These are phyloP conservation scores for Lophius piscatorius DNA, from an alignment of 2,113 vertebrate species.

Conservation along the genomic window DNA sequence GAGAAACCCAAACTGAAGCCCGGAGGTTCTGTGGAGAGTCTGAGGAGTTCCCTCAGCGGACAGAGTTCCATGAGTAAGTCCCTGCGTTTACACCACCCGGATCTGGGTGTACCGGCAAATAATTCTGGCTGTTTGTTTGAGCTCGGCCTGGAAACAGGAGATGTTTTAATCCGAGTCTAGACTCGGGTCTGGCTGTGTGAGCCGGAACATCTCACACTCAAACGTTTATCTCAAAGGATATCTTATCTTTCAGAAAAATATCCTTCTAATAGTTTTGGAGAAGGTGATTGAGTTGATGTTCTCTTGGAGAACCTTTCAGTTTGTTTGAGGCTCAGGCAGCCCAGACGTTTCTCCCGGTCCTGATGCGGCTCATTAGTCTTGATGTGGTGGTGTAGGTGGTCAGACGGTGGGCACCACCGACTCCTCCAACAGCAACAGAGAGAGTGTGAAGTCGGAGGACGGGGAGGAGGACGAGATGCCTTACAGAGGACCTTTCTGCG, in stretches of 20 bases:
- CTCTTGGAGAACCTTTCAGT: too few species aligned
- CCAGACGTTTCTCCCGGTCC: too few species aligned
- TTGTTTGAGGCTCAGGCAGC: too few species aligned
- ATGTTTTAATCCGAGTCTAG: constrained; percentile 46
- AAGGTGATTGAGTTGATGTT: too few species aligned
- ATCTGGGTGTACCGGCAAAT: constrained; percentile 13
- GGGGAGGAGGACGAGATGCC: constrained; percentile 94
- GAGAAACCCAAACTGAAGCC: constrained; percentile 93
- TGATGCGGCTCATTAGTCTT: constrained; percentile 2
- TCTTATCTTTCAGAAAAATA: too few species aligned
- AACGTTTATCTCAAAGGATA: too few species aligned
- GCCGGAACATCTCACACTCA: too few species aligned
- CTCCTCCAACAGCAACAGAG: constrained; percentile 95
- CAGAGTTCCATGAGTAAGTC: constrained; percentile 97
- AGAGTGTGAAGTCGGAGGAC: constrained; percentile 97
- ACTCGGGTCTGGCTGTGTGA: neutral
- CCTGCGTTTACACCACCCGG: constrained; percentile 47
- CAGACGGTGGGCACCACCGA: constrained; percentile 97
- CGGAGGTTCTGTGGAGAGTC: constrained; percentile 94
- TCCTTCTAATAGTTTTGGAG: too few species aligned
- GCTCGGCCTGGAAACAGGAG: constrained; percentile 18
- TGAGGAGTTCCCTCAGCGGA: constrained; percentile 94
- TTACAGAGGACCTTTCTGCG: constrained; percentile 94
- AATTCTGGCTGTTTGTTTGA: constrained; percentile 32
- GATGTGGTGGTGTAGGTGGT: constrained; percentile 81